Conservation (phyloP, 2,797 vertebrate species). For the Neostethus bicornis region DNA sequence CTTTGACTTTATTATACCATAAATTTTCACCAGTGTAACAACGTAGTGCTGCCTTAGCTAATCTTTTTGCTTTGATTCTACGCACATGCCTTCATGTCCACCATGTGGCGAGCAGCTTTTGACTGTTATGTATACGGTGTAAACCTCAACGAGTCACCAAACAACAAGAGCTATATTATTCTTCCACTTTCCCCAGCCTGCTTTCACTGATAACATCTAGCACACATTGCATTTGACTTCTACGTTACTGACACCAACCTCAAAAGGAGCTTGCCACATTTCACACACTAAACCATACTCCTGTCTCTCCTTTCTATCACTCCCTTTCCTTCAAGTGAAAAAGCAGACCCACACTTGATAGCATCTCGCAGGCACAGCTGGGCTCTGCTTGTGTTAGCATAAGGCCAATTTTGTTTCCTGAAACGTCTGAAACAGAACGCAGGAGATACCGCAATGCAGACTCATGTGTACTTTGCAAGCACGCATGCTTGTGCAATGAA, state of each 20-base stretch:
- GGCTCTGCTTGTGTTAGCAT: constrained; percentile 65
- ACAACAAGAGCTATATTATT: constrained; percentile 63
- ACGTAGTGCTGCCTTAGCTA: constrained; percentile 13
- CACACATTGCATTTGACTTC: constrained; percentile 51
- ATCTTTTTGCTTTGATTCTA: constrained; percentile 51
- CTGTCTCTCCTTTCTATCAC: constrained; percentile 48
- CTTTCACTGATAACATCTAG: constrained; percentile 61
- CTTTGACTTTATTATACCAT: constrained; percentile 21
- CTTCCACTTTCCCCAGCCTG: constrained; percentile 57
- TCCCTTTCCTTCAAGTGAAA: constrained; percentile 48
- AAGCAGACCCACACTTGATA: constrained; percentile 77
- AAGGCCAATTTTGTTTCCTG: constrained; percentile 84
- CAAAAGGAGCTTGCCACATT: constrained; percentile 53
- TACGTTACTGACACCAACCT: constrained; percentile 61
- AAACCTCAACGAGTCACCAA: constrained; percentile 54
- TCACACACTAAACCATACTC: constrained; percentile 27
- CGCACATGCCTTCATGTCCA: constrained; percentile 71
- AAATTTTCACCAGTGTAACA: constrained; percentile 15
- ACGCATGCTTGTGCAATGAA: not conserved
- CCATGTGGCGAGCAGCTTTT: constrained; percentile 74
- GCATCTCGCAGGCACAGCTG: constrained; percentile 84
- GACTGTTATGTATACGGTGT: constrained; percentile 62
- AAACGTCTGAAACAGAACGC: constrained; percentile 80
- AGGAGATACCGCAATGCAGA: constrained; percentile 80
- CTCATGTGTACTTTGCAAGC: constrained; percentile 61